A percentile compares a stretch with the other conserved stretches of the same genome.
phyloP scores from a whole-genome alignment of 2,797 vertebrate genomes.

The Sebastes glaucus region DNA sequence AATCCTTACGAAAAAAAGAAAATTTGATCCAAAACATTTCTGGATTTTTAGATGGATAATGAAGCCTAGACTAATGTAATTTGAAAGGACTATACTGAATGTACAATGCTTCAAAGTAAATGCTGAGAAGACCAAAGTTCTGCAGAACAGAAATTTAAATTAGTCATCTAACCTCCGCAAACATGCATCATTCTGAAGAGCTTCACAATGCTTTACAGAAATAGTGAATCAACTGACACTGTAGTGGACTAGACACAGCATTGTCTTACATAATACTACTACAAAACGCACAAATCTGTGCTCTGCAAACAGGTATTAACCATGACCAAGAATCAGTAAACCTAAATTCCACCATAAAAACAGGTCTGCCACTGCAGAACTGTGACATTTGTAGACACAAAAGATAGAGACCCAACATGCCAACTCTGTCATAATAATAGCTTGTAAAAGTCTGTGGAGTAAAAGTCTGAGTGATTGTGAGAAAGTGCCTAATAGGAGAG shows the following conservation, averaged over 20 bases:
- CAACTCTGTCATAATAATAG: conserved; percentile 35
- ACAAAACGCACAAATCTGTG: conserved; percentile 1
- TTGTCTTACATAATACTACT: neutral
- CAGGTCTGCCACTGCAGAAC: neutral
- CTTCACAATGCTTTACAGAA: neutral
- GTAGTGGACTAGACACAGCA: neutral
- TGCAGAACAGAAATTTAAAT: conserved; percentile 12
- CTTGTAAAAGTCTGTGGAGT: conserved; percentile 32
- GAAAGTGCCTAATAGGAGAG: conserved; percentile 51
- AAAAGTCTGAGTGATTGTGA: conserved; percentile 42
- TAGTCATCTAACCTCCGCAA: conserved; percentile 28
- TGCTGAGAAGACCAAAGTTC: neutral
- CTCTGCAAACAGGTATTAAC: conserved; percentile 22
- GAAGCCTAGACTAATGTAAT: neutral
- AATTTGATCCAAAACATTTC: neutral
- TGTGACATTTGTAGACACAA: conserved; percentile 8
- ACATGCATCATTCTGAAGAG: conserved; percentile 1
- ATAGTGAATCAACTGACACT: conserved; percentile 22
- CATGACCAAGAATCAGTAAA: conserved; percentile 21
- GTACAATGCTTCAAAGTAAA: conserved; percentile 1
- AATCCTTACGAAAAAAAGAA: neutral
- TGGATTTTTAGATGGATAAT: neutral
- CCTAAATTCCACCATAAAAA: conserved; percentile 11
- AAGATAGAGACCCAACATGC: neutral
- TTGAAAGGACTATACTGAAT: neutral